phyloP scores from a whole-genome alignment of 2,888 invertebrate species.

The Nezara viridula region DNA sequence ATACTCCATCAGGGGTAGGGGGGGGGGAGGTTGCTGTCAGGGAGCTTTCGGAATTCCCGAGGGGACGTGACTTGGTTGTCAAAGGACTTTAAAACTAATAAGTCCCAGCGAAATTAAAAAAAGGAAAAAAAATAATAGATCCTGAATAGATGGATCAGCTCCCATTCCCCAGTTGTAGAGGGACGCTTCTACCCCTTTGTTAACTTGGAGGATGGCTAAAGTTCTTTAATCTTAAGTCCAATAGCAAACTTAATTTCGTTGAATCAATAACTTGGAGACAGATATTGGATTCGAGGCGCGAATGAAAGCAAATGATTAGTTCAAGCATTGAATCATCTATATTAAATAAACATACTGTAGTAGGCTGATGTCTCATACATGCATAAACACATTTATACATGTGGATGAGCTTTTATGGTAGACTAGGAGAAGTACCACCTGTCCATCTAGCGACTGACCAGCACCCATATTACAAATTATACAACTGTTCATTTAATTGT shows the following conservation, averaged over 20 bases:
- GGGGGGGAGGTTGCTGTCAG: neutral
- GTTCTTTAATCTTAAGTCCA: neutral
- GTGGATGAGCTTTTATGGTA: too few species aligned
- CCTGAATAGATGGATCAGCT: neutral
- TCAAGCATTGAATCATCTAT: neutral
- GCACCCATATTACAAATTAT: too few species aligned
- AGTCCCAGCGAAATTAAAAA: neutral
- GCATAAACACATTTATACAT: too few species aligned
- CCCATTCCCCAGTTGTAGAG: neutral
- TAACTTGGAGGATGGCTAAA: neutral
- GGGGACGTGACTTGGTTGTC: neutral
- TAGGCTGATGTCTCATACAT: neutral
- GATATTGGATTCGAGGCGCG: neutral
- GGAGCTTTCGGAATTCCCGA: neutral
- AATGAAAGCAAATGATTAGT: neutral
- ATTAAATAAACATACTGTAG: neutral
- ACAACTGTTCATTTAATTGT: too few species aligned
- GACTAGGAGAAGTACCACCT: too few species aligned
- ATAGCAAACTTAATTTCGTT: neutral
- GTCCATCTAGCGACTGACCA: too few species aligned
- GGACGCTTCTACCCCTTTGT: neutral
- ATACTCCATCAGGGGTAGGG: neutral
- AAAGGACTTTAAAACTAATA: constrained; percentile 11
- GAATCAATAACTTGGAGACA: neutral
- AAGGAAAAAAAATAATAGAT: neutral